Conservation (phyloP, 2,888 invertebrate species). For the Machimus rusticus region DNA sequence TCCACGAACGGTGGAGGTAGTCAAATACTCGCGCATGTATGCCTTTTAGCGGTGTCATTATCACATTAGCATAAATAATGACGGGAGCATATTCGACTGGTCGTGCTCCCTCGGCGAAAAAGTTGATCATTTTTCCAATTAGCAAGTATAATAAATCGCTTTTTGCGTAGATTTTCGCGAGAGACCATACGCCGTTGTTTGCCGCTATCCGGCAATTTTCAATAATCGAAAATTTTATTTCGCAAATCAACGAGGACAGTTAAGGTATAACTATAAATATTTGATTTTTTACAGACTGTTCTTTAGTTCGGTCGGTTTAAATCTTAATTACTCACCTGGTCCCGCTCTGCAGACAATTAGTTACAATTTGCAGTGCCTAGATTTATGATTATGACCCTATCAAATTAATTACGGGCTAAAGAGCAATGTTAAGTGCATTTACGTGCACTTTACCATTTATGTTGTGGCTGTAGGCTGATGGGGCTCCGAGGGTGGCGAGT, state of each 20-base stretch:
- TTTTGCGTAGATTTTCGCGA: neutral
- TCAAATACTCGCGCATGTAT: neutral
- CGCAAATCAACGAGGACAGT: neutral
- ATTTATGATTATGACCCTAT: neutral
- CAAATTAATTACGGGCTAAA: neutral
- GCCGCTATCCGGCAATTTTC: neutral
- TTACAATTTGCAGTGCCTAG: neutral
- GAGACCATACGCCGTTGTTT: neutral
- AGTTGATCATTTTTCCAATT: conserved; percentile 5
- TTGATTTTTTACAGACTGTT: neutral
- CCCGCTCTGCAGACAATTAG: neutral
- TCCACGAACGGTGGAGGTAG: neutral
- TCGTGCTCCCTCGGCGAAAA: neutral
- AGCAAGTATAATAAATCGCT: conserved; percentile 10
- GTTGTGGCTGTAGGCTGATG: no score
- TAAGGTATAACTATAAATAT: neutral
- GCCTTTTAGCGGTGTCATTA: neutral
- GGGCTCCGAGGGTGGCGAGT: neutral
- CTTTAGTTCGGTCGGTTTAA: neutral
- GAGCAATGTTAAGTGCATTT: conserved; percentile 12
- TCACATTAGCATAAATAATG: conserved; percentile 20
- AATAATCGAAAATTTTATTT: conserved; percentile 20
- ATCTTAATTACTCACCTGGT: neutral
- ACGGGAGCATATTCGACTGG: neutral
- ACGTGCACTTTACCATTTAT: neutral